Evolutionary conservation across 1,140 invertebrate species (phyloP), one percentile per base, ranked within the genome.

Genomic region (Lepidurus arcticus): DNA sequence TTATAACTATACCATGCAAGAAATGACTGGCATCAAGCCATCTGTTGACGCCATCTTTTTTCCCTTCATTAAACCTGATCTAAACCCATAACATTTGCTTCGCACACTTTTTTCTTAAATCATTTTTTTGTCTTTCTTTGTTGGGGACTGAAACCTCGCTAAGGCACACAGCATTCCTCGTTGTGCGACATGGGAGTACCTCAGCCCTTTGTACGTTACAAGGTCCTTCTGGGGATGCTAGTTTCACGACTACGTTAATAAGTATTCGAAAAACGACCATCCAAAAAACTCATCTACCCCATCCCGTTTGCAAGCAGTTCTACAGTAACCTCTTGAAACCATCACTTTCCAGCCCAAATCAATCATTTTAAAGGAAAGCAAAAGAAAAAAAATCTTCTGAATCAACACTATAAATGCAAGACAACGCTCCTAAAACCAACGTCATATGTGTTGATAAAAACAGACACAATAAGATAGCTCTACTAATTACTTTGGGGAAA

Each of bases 161-260:
- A 65, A 65, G 53, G 53, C 53, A 65, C 53, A 65, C 53, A 65
- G 53, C 53, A 65, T 65, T 65, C 13, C 53, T 65, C 53, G 53
- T 65, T 65, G 53, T 65, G 53, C 53, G 53, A 65, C 53, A 65
- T 65, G 16, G 53, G 53, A 65, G 53, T 65, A 21, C 21, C 6
- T 16, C 53, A 65, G 13, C n/a, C 53, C 53, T 65, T 65, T 65
- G 53, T 65, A 65, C 53, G 53, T 65, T 65, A 21, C 53, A 65
- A 65, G 53, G 53, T 65, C 53, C 53, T 65, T 65, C 53, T 65
- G 53, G 53, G 53, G 53, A 65, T 65, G 7, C n/a, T 65, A 7
- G 53, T 3, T 65, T 65, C 53, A 13, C 53, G 53, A 34, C 34
- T 21, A 65, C 16, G 53, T 53, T 21, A 65, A 65, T 21, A 65